These are phyloP conservation scores for Brevimyrus niger DNA, from an alignment of 2,113 vertebrate genomes.

Conservation along the genomic window DNA sequence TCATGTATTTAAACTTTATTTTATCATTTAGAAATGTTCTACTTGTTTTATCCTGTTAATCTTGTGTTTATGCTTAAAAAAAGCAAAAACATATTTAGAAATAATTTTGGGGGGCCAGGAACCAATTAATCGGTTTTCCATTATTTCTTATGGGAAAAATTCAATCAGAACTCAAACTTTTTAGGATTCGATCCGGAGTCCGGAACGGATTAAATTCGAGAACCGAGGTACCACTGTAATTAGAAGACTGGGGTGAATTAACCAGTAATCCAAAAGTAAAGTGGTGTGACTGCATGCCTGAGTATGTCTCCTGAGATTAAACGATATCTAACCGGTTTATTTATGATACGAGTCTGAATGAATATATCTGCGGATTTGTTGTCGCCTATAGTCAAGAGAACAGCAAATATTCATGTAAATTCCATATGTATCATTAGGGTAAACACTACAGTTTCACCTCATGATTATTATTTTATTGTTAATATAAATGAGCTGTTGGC, in stretches of 20 bases:
- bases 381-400: not conserved
- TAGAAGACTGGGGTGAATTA: not conserved
- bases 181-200: no score
- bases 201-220: no score
- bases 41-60: no score
- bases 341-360: not conserved
- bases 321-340: not conserved
- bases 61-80: no score
- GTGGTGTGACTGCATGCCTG: not conserved
- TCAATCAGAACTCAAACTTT: no score
- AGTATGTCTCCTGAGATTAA: not conserved
- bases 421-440: not conserved
- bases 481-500: not conserved
- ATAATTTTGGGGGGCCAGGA: no score
- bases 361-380: not conserved
- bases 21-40: no score
- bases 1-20: no score
- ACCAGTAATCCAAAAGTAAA: not conserved
- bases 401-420: not conserved
- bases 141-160: no score
- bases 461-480: not conserved
- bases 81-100: no score
- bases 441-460: not conserved
- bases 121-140: no score
- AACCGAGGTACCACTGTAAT: no score